These are phyloP conservation scores for Tauraco hartlaubi DNA, from an alignment of 2,797 vertebrate genomes.

Conservation along the genomic window DNA sequence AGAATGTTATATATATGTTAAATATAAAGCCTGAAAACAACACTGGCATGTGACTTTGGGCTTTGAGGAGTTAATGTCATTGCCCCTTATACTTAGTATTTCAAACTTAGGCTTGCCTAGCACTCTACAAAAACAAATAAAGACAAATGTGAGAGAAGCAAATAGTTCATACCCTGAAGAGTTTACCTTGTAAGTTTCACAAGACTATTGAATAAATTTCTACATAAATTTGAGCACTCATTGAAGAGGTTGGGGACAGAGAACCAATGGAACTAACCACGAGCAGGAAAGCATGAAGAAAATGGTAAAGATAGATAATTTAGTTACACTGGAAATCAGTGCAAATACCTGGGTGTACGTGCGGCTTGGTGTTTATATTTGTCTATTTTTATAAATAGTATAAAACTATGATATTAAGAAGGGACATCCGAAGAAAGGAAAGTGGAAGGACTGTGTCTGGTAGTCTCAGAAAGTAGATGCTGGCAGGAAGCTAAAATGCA, in stretches of 20 bases:
- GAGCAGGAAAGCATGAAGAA: neutral
- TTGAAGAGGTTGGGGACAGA: neutral
- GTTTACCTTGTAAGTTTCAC: neutral
- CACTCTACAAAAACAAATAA: conserved; percentile 9
- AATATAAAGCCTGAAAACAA: neutral
- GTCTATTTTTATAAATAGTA: neutral
- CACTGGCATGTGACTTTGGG: neutral
- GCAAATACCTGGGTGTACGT: neutral
- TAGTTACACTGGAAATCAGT: neutral
- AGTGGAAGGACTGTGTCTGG: neutral
- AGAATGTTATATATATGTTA: neutral
- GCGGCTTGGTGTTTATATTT: neutral
- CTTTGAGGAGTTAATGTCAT: neutral
- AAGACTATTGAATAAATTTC: neutral
- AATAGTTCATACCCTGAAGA: neutral
- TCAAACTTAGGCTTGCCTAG: neutral
- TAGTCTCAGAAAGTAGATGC: neutral
- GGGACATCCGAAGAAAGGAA: neutral
- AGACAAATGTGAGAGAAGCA: conserved; percentile 34
- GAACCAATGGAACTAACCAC: neutral
- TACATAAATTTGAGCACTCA: neutral
- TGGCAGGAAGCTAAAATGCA: neutral
- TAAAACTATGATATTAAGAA: neutral
- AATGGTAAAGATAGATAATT: neutral
- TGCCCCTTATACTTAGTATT: neutral